phyloP scores from a whole-genome alignment of 2,888 invertebrate genomes.

The Ctenicera cuprea region DNA sequence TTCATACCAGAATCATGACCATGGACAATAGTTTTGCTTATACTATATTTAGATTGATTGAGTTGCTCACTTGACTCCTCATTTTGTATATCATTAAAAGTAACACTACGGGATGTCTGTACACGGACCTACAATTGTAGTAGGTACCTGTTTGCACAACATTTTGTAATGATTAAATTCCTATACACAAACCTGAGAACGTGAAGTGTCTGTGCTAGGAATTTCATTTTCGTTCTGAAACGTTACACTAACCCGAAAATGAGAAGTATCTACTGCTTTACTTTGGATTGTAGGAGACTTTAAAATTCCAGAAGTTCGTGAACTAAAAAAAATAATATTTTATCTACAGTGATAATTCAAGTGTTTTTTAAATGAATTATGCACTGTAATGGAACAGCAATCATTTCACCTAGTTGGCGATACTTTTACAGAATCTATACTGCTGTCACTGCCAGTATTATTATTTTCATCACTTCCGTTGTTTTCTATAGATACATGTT shows the following conservation, averaged over 20 bases:
- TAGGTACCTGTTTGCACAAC: background rate
- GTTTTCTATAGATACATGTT: background rate
- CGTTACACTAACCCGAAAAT: slow-evolving; percentile 7
- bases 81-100: slow-evolving; percentile 20
- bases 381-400: too few relatives aligned
- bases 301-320: slow-evolving; percentile 28
- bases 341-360: too few relatives aligned
- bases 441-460: too few relatives aligned
- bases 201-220: background rate
- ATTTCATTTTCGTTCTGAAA: background rate
- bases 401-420: too few relatives aligned
- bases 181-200: background rate
- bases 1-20: background rate
- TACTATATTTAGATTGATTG: background rate
- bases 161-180: background rate
- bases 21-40: slow-evolving; percentile 15
- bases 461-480: background rate
- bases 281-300: background rate
- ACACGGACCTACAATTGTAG: slow-evolving; percentile 2
- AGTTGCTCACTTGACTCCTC: background rate
- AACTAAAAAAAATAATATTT: too few relatives aligned
- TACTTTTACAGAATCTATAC: too few relatives aligned
- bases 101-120: slow-evolving; percentile 32
- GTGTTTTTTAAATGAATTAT: too few relatives aligned
- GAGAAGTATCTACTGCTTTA: background rate